Evolutionary conservation across 2,888 invertebrate species (phyloP).

Genomic region (Tribolium freemani): DNA sequence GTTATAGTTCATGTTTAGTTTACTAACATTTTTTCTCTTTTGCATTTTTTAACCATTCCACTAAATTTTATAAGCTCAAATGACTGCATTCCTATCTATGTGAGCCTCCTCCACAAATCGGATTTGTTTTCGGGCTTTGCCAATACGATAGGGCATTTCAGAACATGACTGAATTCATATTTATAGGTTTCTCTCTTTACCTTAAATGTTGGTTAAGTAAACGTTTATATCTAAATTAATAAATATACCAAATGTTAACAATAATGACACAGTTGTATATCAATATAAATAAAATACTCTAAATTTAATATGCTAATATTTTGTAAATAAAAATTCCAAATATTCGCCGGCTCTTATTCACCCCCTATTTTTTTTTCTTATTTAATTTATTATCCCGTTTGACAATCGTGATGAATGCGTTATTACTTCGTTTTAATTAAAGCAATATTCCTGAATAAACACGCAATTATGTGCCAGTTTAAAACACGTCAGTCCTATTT

Average conservation of each 20-base stretch:
- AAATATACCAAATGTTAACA: conserved; percentile 63
- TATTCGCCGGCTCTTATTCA: not conserved
- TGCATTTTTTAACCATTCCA: conserved; percentile 54
- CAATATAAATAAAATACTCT: conserved; percentile 53
- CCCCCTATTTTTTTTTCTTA: too few relatives aligned
- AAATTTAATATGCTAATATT: conserved; percentile 42
- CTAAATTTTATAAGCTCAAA: conserved; percentile 54
- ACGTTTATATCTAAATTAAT: conserved; percentile 62
- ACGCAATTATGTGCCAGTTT: not conserved
- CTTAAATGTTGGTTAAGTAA: conserved; percentile 59
- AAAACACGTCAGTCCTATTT: not conserved
- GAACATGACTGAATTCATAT: conserved; percentile 58
- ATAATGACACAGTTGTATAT: conserved; percentile 62
- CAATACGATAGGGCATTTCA: conserved; percentile 52
- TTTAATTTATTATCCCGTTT: too few relatives aligned
- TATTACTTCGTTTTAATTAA: not conserved
- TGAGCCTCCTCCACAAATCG: conserved; percentile 3
- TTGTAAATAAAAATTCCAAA: conserved; percentile 40
- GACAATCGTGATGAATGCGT: too few relatives aligned
- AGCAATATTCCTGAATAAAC: conserved; percentile 1
- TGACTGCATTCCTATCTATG: conserved; percentile 55
- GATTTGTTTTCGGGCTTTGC: conserved; percentile 21
- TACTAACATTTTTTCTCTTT: conserved; percentile 52
- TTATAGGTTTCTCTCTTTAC: conserved; percentile 49
- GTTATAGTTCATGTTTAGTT: conserved; percentile 52